Evolutionary conservation across 2,113 vertebrate species (phyloP), one percentile per base, ranked within the genome.

Genomic region (Syngnathus floridae): DNA sequence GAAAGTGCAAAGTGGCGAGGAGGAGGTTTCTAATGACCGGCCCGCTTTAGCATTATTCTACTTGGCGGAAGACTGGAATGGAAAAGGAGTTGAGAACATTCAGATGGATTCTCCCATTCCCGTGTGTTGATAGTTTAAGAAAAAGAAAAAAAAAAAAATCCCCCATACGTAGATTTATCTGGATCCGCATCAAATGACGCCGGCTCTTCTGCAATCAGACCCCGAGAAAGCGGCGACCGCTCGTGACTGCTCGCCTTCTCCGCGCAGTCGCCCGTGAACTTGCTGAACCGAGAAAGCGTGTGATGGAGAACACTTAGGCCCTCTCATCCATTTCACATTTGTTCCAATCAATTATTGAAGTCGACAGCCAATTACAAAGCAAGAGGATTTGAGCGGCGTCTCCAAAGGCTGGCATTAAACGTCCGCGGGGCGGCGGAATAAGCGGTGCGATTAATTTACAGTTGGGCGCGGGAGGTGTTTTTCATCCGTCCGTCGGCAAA

Each of bases 331-430:
- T 90, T 91, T 90, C 87, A 87, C 88, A 90, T 92, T 92, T 90
- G 89, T 91, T 91, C 89, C 87, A 90, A 92, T 92, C 91, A 91
- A 91, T 92, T 92, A 92, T 92, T 92, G 84, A 92, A 90, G 86
- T 86, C 81, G 90, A 89, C 91, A 92, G 87, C 87, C 89, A 91
- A 92, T 91, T 92, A 91, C 88, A 90, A 91, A 60, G 57, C 77
- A 79, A 90, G 85, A 84, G 88, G 88, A 90, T 91, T 89, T 90
- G 88, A 90, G 87, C 83, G 83, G 78, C 83, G 88, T 88, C 87
- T 90, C 88, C 79, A 86, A 90, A 89, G 87, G 82, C 85, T 86
- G 73, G 86, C 82, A 81, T 91, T 91, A 85, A 87, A 89, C 71
- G 77, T 88, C 86, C 88, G 87, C 86, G 70, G 79, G 84, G 54